Evolutionary conservation across 2,113 vertebrate genomes (phyloP), one percentile per base, ranked within the genome.

Genomic region (Chlorodrepanis virens): DNA sequence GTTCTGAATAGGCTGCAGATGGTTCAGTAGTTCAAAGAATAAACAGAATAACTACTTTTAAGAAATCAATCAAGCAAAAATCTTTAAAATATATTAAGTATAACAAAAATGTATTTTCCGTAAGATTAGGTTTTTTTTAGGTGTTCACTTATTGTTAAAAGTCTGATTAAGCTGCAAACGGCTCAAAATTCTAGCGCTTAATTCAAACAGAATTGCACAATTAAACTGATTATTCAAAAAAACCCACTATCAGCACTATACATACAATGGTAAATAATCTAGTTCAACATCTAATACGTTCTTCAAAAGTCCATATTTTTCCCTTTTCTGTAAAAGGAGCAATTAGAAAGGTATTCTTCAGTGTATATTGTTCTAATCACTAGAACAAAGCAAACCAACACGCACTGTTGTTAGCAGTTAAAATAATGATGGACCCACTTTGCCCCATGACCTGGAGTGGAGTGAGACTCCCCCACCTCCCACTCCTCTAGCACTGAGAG

Each of bases 401-500:
- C 0, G 0, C 52, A 49, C 17, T 79, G 64, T 81, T 83, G 44
- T 56, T 75, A 87, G 76, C 4, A 76, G 61, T 91, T 92, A 72
- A 87, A 93, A 79, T 64, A 93, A 87, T 33, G 68, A 45, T 37
- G 67, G 90, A 72, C 83, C 77, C 44, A 50, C 74, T 95, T 54
- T 72, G 61, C 60, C 87, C 91, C 83, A 50, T 87, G 97, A 93
- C 97, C 97, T 83, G 76, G 37, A 94, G 95, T 74, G 82, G 69
- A 65, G 80, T 0, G 76, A 70, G 94, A 76, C 93, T 97, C 89
- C 93, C 93, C 76, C 80, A 84, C 80, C 72, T 92, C 70, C 75
- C 77, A 85, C 80, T 80, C 82, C 94, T 63, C 80, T 83, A 95
- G 94, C 95, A 81, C 95, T 65, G 88, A 95, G 93, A 86, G 94